Evolutionary conservation across 1,140 invertebrate species (phyloP), one percentile per base, ranked within the genome.

Genomic region (Achroia grisella): DNA sequence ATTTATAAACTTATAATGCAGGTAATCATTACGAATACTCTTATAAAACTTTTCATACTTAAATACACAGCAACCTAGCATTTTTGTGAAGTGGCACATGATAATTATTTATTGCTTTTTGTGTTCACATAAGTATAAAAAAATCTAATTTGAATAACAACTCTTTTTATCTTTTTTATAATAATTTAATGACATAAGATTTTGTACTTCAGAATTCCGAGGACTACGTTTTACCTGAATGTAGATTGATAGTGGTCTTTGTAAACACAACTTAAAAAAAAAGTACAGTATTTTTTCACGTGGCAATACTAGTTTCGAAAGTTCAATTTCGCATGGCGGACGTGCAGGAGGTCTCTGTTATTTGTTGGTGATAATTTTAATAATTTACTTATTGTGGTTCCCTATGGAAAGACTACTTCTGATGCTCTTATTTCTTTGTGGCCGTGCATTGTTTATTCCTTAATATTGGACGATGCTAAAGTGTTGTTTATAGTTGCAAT

Each of bases 321-420:
- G 81, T 86, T 84, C 78, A 85, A 81, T 82, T 86, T 84, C 73
- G 81, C 79, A 85, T 86, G 81, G 81, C 78, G 83, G 81, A 84
- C 83, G 79, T 86, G 72, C 71, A 73, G 80, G 64, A 75, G 71
- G 64, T 70, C 58, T 71, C 65, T 80, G 72, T 80, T 81, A 80
- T 80, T 81, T 83, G 78, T 84, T 82, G 70, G 72, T 82, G 74
- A 77, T 80, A 74, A 77, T 77, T 74, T 78, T 59, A 73, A 73
- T 78, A 67, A 73, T 69, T 73, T 70, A 70, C 62, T 79, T 63
- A 76, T 75, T 67, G 63, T 65, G 70, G 70, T 75, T 80, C 76
- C 80, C 70, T 84, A 82, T 82, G 80, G 77, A 80, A 84, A 77
- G 76, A 71, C 69, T 65, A 80, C 74, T 78, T 69, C 65, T 73